Conservation (phyloP, 2,888 invertebrate genomes). For the Choristoneura rosaceana region DNA sequence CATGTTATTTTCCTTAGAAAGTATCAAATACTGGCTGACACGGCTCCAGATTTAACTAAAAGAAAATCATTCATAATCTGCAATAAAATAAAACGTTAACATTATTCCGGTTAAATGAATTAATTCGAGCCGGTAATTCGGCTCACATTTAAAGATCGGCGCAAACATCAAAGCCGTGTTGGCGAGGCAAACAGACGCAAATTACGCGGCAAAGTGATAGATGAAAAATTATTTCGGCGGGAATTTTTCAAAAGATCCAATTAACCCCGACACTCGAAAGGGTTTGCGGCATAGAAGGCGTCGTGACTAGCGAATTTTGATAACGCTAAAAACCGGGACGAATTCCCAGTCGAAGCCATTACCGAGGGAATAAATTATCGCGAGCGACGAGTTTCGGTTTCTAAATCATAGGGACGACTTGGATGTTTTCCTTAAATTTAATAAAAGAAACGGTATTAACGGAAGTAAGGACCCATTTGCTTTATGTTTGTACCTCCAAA, state of each 20-base stretch:
- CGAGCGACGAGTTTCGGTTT: conserved; percentile 47
- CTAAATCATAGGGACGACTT: conserved; percentile 44
- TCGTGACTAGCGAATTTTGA: conserved; percentile 70
- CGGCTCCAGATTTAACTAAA: neutral
- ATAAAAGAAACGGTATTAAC: neutral
- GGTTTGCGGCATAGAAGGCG: conserved; percentile 66
- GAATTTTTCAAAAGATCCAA: conserved; percentile 76
- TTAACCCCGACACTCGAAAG: conserved; percentile 71
- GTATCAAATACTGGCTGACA: neutral
- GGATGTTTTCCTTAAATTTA: conserved; percentile 27
- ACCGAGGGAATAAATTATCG: conserved; percentile 63
- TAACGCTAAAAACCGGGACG: conserved; percentile 64
- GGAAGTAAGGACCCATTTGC: conserved; percentile 1
- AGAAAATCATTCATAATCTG: conserved; percentile 8
- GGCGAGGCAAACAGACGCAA: conserved; percentile 66
- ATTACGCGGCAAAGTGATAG: conserved; percentile 66
- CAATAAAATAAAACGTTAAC: conserved; percentile 25
- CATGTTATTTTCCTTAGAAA: no score
- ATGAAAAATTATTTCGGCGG: conserved; percentile 68
- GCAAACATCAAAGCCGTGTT: conserved; percentile 61
- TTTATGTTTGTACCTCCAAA: neutral
- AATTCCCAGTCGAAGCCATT: conserved; percentile 59
- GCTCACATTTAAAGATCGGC: conserved; percentile 47
- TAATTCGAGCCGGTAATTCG: conserved; percentile 32
- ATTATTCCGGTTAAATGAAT: conserved; percentile 35